Evolutionary conservation across 2,113 vertebrate genomes (phyloP).

Genomic region (Eidolon helvum): DNA sequence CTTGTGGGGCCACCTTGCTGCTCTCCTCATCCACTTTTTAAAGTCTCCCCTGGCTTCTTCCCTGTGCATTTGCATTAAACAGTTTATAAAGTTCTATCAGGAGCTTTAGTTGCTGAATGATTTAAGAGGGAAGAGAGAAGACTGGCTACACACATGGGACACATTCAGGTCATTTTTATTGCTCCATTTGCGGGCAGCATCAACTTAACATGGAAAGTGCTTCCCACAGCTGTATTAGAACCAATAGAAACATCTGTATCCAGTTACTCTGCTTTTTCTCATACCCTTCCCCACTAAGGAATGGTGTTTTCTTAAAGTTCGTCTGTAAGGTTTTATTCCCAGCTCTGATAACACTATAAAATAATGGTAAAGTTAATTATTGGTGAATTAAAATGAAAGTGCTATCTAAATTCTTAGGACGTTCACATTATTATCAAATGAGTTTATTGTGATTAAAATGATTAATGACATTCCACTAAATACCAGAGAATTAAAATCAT

Average conservation of each 20-base stretch:
- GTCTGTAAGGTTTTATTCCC: conserved; percentile 41
- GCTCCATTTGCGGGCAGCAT: background rate
- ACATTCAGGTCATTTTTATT: background rate
- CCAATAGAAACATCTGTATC: background rate
- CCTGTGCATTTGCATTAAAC: background rate
- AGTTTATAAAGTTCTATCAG: background rate
- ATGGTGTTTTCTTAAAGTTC: conserved; percentile 45
- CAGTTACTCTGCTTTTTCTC: background rate
- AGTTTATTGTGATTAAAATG: conserved; percentile 71
- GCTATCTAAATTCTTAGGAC: conserved; percentile 68
- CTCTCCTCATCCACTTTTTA: background rate
- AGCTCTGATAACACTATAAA: conserved; percentile 59
- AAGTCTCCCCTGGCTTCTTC: background rate
- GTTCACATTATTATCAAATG: conserved; percentile 51
- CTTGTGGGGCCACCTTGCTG: background rate
- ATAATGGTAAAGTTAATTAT: conserved; percentile 73
- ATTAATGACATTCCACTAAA: conserved; percentile 69
- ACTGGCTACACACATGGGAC: background rate
- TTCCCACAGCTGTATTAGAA: background rate
- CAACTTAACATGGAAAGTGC: background rate
- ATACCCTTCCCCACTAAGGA: background rate
- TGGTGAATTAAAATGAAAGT: conserved; percentile 67
- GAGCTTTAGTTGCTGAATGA: background rate
- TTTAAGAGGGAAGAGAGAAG: background rate
- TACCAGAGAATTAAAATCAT: conserved; percentile 63